Conservation (phyloP, 2,888 invertebrate species). For the Eucriotettix oculatus region DNA sequence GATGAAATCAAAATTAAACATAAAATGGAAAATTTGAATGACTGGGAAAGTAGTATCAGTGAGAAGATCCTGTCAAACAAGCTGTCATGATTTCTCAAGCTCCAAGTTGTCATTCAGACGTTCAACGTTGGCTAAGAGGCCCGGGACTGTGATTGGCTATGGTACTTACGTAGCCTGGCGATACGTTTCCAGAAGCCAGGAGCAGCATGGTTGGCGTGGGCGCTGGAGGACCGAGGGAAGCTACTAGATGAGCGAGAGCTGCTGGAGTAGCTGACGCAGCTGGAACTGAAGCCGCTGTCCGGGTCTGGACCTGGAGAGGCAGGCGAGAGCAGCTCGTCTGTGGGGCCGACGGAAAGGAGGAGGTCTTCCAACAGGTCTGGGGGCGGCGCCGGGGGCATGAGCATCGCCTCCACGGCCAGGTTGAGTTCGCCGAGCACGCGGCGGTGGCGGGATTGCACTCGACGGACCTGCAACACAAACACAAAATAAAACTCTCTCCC, state of each 20-base stretch:
- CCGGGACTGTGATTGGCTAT: too few species aligned
- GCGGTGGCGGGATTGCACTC: constrained; percentile 68
- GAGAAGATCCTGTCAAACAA: too few species aligned
- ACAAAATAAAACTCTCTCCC: too few species aligned
- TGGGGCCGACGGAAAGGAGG: constrained; percentile 40
- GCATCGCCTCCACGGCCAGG: constrained; percentile 75
- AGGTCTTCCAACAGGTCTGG: constrained; percentile 37
- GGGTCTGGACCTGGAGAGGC: constrained; percentile 20
- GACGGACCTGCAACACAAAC: constrained; percentile 24
- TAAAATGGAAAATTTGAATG: too few species aligned
- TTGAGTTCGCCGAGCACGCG: constrained; percentile 72
- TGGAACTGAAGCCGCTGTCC: constrained; percentile 57
- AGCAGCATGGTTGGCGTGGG: background rate
- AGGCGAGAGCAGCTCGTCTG: constrained; percentile 54
- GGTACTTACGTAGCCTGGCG: constrained; percentile 29
- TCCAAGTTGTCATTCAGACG: too few species aligned
- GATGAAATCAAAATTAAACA: too few species aligned
- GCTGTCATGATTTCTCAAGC: too few species aligned
- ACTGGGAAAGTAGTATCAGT: too few species aligned
- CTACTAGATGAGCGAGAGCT: constrained; percentile 24
- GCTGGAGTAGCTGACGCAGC: constrained; percentile 8
- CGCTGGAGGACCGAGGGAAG: constrained; percentile 26
- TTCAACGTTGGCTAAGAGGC: too few species aligned
- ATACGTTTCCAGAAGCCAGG: constrained; percentile 55
- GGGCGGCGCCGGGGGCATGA: constrained; percentile 49